phyloP scores from a whole-genome alignment of 92 coral and sea anemone species.

The Zoanthus solanderi region DNA sequence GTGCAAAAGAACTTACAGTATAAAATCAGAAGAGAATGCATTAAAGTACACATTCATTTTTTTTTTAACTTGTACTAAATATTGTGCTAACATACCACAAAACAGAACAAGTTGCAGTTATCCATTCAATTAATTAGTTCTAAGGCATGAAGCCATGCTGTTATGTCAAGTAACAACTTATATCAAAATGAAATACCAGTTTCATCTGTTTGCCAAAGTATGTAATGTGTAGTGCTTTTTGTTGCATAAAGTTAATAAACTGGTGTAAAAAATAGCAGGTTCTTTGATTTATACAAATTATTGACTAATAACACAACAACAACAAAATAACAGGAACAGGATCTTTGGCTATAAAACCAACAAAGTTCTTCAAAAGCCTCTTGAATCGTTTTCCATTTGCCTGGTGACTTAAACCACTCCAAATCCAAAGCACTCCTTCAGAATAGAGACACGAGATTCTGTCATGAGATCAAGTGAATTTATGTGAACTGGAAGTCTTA shows the following conservation, averaged over 20 bases:
- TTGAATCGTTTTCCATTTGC: background rate
- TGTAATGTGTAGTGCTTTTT: background rate
- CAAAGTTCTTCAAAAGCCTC: background rate
- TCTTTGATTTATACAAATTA: background rate
- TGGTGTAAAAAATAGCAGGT: background rate
- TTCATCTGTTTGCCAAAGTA: background rate
- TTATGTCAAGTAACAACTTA: background rate
- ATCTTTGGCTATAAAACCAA: background rate
- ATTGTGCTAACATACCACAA: too few species aligned
- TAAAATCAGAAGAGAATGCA: background rate
- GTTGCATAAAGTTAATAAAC: background rate
- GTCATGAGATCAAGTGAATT: slow-evolving; percentile 37
- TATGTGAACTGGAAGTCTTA: slow-evolving; percentile 65
- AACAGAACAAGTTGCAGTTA: too few species aligned
- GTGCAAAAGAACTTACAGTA: too few species aligned
- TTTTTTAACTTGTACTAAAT: background rate
- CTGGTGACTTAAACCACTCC: slow-evolving; percentile 35
- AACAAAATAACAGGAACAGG: slow-evolving; percentile 1
- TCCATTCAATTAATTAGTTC: background rate
- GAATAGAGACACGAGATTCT: slow-evolving; percentile 37
- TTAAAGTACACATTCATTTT: background rate
- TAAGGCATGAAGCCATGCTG: background rate
- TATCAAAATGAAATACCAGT: background rate
- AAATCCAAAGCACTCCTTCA: slow-evolving; percentile 56
- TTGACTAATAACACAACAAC: background rate